Evolutionary conservation across 1,140 invertebrate species (phyloP).

Genomic region (roundworm (Caenorhabditis elegans)): WBcel235 BX284604.4:12481001-12481500

Average conservation of each 20-base stretch:
- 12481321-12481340: slow-evolving; percentile 3
- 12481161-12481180: no score
- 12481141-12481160: no score
- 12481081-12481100: no score
- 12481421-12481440: slow-evolving; percentile 38
- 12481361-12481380: not conserved
- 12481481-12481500: not conserved
- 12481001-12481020: not conserved
- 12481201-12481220: no score
- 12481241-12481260: no score
- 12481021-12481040: not conserved
- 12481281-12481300: not conserved
- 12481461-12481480: slow-evolving; percentile 25
- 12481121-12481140: no score
- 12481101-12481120: no score
- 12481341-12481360: not conserved
- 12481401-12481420: slow-evolving; percentile 34
- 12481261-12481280: no score
- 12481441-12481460: slow-evolving; percentile 37
- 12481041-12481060: not conserved
- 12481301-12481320: slow-evolving; percentile 38
- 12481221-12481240: no score
- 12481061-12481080: not conserved
- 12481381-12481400: slow-evolving; percentile 11
- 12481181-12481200: no score